Percentiles rank a stretch among this genome's conserved stretches.
These are phyloP conservation scores for Mesoligia furuncula DNA, from an alignment of 2,888 invertebrate genomes.

Conservation along the genomic window DNA sequence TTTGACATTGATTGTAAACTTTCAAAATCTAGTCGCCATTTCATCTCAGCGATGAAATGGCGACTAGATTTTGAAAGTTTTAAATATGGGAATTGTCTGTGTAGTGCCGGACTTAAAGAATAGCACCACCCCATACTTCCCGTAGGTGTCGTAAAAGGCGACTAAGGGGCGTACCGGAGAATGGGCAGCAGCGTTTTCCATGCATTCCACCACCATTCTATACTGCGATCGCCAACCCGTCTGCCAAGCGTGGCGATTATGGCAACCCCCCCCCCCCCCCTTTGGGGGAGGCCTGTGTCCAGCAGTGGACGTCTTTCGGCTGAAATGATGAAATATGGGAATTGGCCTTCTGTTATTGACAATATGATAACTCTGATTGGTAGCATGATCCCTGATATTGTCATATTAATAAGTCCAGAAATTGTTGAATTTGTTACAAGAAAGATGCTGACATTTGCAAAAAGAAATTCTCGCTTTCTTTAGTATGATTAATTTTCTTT, in stretches of 20 bases:
- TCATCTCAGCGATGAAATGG: neutral
- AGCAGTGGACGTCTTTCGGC: no score
- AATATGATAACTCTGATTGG: neutral
- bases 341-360: neutral
- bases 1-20: neutral
- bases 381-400: neutral
- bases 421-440: neutral
- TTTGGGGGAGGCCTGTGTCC: no score
- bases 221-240: no score
- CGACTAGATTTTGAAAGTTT: neutral
- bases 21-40: no score
- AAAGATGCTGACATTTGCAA: constrained; percentile 19
- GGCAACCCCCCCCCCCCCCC: no score
- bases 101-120: no score
- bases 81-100: neutral
- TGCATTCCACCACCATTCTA: no score
- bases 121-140: no score
- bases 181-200: no score
- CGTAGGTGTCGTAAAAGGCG: no score
- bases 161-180: no score
- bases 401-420: neutral
- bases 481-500: constrained; percentile 23
- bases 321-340: neutral
- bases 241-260: no score
- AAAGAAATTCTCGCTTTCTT: constrained; percentile 1